Base-by-base conservation (phyloP, 2,888 invertebrate genomes). In the Drosophila prolongata region DNA sequence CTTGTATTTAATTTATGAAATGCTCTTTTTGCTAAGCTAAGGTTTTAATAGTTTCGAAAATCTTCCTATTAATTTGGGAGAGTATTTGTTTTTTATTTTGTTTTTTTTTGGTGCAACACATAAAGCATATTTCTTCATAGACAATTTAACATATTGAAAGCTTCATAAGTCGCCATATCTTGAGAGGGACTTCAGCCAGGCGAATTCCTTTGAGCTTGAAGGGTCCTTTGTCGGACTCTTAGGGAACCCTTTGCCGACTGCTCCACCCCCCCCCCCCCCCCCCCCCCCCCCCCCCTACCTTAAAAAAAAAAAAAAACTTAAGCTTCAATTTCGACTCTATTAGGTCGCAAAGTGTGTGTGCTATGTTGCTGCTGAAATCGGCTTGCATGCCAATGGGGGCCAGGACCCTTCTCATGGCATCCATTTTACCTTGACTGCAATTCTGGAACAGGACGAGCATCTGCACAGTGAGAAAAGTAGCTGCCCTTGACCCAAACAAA, bases 281-380 rank as follows among this genome's bases (percentile, higher is more conserved):
- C n/a, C n/a, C n/a, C n/a, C n/a, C n/a, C n/a, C n/a, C n/a, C 19
- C 19, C 19, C 10, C 6, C 37, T 3, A 4, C 10, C 10, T 9
- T n/a, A n/a, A n/a, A n/a, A 19, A 11, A 43, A 46, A 61, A 44
- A 46, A 10, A 27, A 43, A 68, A 52, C n/a, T n/a, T n/a, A 60
- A 68, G 67, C 67, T 68, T 60, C 67, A 68, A 68, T 68, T 68
- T 68, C 67, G 55, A 71, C 67, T 75, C 70, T 71, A 71, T 71
- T 74, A 71, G 70, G 50, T 27, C 46, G 60, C 30, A 42, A 27
- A 37, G 40, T 34, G 46, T 47, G 64, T 46, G 30, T 68, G 69
- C 68, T 69, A 53, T 61, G 60, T 60, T 69, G 68, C 68, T 53
- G 34, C 54, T 53, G 56, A 37, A 47, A 49, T 40, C 50, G 38